Evolutionary conservation across 2,797 vertebrate genomes (phyloP).

Genomic region (Cygnus olor): DNA sequence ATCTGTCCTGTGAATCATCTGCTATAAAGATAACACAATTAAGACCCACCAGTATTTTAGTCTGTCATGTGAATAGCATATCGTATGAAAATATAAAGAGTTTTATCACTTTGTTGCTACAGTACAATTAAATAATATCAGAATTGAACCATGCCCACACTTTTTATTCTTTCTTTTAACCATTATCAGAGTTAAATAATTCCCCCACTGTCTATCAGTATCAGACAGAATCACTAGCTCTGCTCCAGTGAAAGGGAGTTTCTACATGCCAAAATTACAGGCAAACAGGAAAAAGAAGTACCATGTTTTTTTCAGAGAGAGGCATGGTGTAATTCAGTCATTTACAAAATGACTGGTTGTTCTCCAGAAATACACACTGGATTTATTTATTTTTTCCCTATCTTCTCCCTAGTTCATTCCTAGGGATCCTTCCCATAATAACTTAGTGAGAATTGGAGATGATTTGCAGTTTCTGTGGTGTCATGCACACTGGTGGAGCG

Average conservation of each 20-base stretch:
- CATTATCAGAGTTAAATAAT: neutral
- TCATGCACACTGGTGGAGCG: neutral
- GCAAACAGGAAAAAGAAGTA: neutral
- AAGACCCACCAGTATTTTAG: neutral
- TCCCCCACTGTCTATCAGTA: neutral
- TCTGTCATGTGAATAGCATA: neutral
- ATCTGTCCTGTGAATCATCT: neutral
- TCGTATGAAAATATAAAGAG: neutral
- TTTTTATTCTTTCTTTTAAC: neutral
- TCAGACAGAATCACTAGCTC: neutral
- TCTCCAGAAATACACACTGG: neutral
- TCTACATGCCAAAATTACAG: neutral
- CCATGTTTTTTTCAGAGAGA: neutral
- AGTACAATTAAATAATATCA: neutral
- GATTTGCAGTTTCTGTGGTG: neutral
- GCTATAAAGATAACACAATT: neutral
- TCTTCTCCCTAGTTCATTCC: neutral
- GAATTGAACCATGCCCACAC: neutral
- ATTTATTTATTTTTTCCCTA: neutral
- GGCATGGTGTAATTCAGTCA: neutral
- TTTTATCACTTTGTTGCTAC: neutral
- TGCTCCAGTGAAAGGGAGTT: neutral
- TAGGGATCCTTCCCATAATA: neutral
- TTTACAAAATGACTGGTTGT: neutral
- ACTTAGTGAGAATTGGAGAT: neutral